A percentile compares a stretch with the other conserved stretches of the same genome.
phyloP scores from a whole-genome alignment of 2,113 vertebrate species.

The Narcine bancroftii region DNA sequence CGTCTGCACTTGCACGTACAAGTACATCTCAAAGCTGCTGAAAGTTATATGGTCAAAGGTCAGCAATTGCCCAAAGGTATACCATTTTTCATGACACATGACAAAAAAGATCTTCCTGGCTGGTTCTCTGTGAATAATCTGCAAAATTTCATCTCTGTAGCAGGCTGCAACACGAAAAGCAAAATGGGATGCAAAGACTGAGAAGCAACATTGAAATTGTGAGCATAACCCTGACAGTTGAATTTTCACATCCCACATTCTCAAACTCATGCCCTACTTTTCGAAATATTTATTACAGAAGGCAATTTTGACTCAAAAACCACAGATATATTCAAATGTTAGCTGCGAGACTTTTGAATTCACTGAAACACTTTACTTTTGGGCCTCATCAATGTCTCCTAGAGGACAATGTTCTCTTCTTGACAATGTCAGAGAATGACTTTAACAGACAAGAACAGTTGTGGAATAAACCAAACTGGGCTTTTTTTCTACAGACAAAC shows the following conservation, averaged over 20 bases:
- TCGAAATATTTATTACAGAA: background rate
- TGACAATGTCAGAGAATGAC: background rate
- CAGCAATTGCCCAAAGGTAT: no score
- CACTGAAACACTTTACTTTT: background rate
- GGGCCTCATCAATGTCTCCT: background rate
- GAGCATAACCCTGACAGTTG: background rate
- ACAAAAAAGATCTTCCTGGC: background rate
- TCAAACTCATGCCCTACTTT: background rate
- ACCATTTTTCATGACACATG: background rate
- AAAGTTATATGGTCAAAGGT: no score
- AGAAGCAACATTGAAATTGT: background rate
- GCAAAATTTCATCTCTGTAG: no score
- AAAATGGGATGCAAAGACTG: background rate
- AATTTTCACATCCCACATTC: background rate
- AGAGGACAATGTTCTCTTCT: background rate
- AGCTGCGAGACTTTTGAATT: background rate
- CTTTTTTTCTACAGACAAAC: background rate
- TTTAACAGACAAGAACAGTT: background rate
- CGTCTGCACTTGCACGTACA: no score
- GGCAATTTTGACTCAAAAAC: background rate
- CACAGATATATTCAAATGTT: background rate
- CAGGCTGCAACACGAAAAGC: background rate
- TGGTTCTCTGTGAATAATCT: background rate
- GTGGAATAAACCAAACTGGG: background rate
- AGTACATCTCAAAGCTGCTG: no score